Conservation (phyloP, 1,140 invertebrate genomes). For the Drosophila pseudoobscura region DNA sequence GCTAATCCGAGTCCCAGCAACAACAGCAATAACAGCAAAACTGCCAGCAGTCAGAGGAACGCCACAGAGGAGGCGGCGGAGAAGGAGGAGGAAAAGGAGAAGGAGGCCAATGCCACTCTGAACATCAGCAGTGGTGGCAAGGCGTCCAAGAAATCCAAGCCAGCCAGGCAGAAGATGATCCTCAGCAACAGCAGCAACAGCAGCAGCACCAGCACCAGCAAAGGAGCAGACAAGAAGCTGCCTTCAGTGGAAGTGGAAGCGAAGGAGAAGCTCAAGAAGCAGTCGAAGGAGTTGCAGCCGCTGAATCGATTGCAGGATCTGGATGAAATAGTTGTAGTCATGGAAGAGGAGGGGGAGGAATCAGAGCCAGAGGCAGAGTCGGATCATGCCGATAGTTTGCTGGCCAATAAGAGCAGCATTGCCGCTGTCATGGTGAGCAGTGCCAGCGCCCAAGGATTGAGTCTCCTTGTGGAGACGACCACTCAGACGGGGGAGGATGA, state of each 20-base stretch:
- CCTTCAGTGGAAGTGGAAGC: not conserved
- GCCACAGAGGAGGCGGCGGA: slow-evolving; percentile 50
- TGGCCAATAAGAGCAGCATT: slow-evolving; percentile 51
- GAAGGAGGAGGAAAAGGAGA: slow-evolving; percentile 42
- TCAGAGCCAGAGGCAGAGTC: slow-evolving; percentile 13
- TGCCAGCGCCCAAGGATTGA: slow-evolving; percentile 63
- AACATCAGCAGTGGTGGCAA: slow-evolving; percentile 24
- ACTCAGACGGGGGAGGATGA: not conserved
- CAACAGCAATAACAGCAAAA: slow-evolving; percentile 15
- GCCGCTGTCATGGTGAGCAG: slow-evolving; percentile 64
- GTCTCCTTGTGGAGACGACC: slow-evolving; percentile 49
- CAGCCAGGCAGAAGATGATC: slow-evolving; percentile 42
- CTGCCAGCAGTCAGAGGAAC: slow-evolving; percentile 39
- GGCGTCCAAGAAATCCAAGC: slow-evolving; percentile 37
- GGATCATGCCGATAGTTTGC: slow-evolving; percentile 53
- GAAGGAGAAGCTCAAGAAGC: slow-evolving; percentile 1
- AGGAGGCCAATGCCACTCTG: slow-evolving; percentile 2
- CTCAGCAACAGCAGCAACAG: slow-evolving; percentile 16
- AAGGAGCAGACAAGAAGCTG: slow-evolving; percentile 34
- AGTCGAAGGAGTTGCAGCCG: not conserved
- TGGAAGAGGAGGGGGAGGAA: not conserved
- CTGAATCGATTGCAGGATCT: not conserved
- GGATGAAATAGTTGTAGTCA: not conserved
- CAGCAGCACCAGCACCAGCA: slow-evolving; percentile 10
- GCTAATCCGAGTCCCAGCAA: not conserved